Percentiles rank a stretch among this genome's conserved stretches.
These are phyloP conservation scores for Athripsodes cinereus DNA, from an alignment of 2,888 invertebrate genomes.

Conservation along the genomic window DNA sequence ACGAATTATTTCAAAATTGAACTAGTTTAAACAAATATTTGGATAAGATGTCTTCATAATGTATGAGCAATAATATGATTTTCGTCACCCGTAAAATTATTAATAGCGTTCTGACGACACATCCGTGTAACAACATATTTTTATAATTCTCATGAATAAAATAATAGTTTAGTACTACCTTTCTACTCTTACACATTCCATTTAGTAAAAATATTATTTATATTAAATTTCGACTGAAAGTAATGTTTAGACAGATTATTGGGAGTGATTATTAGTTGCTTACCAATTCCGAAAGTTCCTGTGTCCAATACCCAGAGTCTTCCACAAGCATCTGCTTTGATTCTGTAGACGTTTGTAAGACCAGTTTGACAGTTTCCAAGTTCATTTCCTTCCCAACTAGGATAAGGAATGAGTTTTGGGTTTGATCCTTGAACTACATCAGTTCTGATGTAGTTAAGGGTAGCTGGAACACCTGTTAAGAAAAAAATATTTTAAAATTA, in stretches of 20 bases:
- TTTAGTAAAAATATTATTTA: neutral
- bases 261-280: no score
- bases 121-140: no score
- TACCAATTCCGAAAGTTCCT: slow-evolving; percentile 74
- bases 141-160: slow-evolving; percentile 1
- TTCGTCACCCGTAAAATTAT: no score
- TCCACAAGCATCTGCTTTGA: slow-evolving; percentile 72
- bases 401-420: slow-evolving; percentile 72
- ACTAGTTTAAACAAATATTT: neutral
- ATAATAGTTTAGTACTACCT: neutral
- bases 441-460: slow-evolving; percentile 71
- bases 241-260: no score
- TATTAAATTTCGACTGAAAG: neutral
- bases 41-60: neutral
- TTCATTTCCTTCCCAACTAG: slow-evolving; percentile 67
- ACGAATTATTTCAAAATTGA: neutral
- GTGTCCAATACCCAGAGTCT: slow-evolving; percentile 80
- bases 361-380: slow-evolving; percentile 70
- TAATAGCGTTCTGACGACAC: no score
- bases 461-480: slow-evolving; percentile 68
- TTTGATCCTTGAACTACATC: slow-evolving; percentile 58
- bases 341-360: slow-evolving; percentile 71
- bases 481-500: neutral
- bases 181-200: neutral
- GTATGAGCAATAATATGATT: no score